Percentiles rank a stretch among this genome's conserved stretches.
phyloP scores from a whole-genome alignment of 2,888 invertebrate species.

The Panzeria rudis region DNA sequence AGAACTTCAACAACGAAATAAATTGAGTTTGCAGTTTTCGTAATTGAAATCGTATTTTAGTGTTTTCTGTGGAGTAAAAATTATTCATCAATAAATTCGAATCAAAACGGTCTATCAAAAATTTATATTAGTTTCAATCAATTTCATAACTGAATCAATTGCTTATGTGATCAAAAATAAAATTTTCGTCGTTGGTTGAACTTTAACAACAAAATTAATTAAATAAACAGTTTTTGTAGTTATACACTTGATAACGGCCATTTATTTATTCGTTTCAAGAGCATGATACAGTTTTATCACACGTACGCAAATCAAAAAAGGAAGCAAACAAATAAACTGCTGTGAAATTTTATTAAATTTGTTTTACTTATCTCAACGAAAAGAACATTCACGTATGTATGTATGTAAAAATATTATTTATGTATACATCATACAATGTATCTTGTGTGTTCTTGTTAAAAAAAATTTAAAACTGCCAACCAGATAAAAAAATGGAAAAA shows the following conservation, averaged over 20 bases:
- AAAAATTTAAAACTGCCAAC: slow-evolving; percentile 11
- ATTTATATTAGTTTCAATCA: background rate
- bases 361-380: slow-evolving; percentile 47
- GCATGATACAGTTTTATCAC: slow-evolving; percentile 19
- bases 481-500: background rate
- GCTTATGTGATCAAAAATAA: no score
- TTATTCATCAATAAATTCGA: no score
- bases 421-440: background rate
- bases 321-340: slow-evolving; percentile 26
- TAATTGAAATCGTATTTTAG: no score
- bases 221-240: no score
- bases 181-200: no score
- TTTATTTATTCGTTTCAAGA: slow-evolving; percentile 27
- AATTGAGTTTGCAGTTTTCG: no score
- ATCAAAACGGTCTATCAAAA: no score
- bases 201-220: no score
- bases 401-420: background rate
- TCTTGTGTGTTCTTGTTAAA: background rate
- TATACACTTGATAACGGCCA: background rate
- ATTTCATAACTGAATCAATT: background rate
- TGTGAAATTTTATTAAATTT: slow-evolving; percentile 19
- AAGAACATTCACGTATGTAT: background rate
- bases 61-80: no score
- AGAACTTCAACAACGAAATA: no score
- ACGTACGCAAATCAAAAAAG: slow-evolving; percentile 20